phyloP scores from a whole-genome alignment of 2,113 vertebrate genomes.

The Heterochromis multidens region DNA sequence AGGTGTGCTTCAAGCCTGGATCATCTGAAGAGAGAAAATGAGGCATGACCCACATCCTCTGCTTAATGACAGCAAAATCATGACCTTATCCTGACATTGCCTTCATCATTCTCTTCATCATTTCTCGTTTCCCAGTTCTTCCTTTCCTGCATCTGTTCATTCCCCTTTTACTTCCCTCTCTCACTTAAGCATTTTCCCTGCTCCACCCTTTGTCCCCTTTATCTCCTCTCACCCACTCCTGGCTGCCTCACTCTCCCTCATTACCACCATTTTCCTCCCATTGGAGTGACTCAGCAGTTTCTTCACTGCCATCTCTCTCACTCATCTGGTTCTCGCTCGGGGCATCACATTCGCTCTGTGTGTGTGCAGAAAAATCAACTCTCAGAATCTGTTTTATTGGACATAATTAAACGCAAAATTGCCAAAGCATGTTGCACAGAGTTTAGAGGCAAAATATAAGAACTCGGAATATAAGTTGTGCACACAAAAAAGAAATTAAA shows the following conservation, averaged over 20 bases:
- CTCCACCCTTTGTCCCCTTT: not conserved
- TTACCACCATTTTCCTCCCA: slow-evolving; percentile 13
- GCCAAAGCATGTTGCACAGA: not conserved
- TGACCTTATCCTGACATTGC: slow-evolving; percentile 36
- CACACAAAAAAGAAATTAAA: not conserved
- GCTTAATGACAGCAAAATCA: slow-evolving; percentile 22
- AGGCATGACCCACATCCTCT: slow-evolving; percentile 36
- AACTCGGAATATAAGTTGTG: not conserved
- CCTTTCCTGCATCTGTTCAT: not conserved
- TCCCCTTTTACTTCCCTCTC: not conserved
- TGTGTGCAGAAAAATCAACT: not conserved
- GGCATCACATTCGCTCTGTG: not conserved
- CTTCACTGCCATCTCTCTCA: not conserved
- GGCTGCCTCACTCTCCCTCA: slow-evolving; percentile 15
- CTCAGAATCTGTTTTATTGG: not conserved
- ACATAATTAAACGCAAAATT: not conserved
- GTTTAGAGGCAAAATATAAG: not conserved
- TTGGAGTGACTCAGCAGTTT: slow-evolving; percentile 45
- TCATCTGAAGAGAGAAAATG: not conserved
- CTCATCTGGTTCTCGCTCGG: slow-evolving; percentile 26
- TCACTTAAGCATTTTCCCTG: not conserved
- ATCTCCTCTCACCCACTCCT: not conserved
- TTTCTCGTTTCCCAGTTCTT: not conserved
- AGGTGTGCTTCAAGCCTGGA: slow-evolving; percentile 32
- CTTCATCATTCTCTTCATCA: not conserved